Evolutionary conservation across 1,140 invertebrate species (phyloP).

Genomic region (Cydia amplana): DNA sequence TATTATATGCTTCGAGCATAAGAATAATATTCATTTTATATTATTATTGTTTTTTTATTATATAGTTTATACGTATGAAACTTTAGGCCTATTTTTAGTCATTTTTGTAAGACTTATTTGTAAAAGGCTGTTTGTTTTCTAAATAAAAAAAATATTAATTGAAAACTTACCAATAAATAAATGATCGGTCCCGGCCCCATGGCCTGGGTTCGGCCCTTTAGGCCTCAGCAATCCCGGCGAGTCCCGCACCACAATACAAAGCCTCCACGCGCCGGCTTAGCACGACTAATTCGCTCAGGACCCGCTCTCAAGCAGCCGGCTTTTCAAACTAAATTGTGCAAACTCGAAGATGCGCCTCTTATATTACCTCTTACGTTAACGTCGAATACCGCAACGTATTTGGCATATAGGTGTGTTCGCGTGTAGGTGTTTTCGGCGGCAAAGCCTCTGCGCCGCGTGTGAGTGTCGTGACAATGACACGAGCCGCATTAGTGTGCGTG

Average conservation of each 20-base stretch:
- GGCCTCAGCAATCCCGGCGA: constrained; percentile 48
- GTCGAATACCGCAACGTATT: constrained; percentile 75
- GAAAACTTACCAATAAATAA: constrained; percentile 67
- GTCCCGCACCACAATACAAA: constrained; percentile 52
- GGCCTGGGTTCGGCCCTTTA: constrained; percentile 60
- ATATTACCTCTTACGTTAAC: constrained; percentile 77
- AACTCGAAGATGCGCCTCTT: constrained; percentile 77
- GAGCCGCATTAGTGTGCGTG: constrained; percentile 31
- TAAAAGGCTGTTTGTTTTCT: too few species aligned
- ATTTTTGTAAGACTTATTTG: too few species aligned
- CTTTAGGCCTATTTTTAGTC: too few species aligned
- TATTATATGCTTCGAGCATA: background rate
- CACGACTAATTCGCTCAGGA: constrained; percentile 65
- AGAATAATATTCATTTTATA: too few species aligned
- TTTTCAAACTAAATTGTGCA: constrained; percentile 77
- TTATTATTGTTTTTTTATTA: too few species aligned
- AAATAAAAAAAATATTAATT: background rate
- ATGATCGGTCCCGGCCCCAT: constrained; percentile 69
- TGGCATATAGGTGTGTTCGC: constrained; percentile 56
- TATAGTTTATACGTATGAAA: too few species aligned
- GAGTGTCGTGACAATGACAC: constrained; percentile 38
- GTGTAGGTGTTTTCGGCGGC: constrained; percentile 67
- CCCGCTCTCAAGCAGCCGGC: constrained; percentile 67
- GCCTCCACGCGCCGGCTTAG: constrained; percentile 53
- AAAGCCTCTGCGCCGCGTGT: constrained; percentile 46